Evolutionary conservation across 2,113 vertebrate genomes (phyloP).

Genomic region (Tauraco erythrolophus): DNA sequence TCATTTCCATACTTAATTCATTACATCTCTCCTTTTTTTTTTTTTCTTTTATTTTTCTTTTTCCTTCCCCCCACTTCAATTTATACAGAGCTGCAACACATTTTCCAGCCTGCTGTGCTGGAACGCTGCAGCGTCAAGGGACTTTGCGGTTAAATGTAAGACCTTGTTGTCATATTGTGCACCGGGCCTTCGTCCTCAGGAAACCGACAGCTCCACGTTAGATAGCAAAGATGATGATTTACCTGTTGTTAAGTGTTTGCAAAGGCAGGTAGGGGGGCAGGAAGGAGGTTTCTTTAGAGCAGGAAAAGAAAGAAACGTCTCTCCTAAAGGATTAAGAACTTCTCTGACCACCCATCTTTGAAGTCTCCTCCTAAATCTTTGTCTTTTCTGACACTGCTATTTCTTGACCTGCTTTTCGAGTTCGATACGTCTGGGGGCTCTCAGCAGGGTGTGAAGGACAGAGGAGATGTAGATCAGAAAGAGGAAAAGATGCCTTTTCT

Average conservation of each 20-base stretch:
- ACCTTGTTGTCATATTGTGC: conserved; percentile 55
- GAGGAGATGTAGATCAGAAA: neutral
- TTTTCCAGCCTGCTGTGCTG: conserved; percentile 66
- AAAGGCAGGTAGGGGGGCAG: conserved; percentile 15
- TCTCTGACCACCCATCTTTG: neutral
- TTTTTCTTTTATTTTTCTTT: no score
- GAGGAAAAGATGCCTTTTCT: neutral
- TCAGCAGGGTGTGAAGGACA: neutral
- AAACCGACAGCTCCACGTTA: conserved; percentile 56
- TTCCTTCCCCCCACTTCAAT: neutral
- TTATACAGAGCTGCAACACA: conserved; percentile 47
- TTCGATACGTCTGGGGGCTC: neutral
- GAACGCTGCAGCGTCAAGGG: conserved; percentile 53
- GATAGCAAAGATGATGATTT: no score
- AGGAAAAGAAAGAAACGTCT: neutral
- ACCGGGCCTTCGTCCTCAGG: conserved; percentile 57
- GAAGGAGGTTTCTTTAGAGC: neutral
- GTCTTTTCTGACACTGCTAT: neutral
- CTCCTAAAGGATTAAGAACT: neutral
- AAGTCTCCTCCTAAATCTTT: neutral
- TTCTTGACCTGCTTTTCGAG: neutral
- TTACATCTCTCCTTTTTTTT: neutral
- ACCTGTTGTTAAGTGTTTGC: conserved; percentile 9
- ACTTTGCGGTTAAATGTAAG: conserved; percentile 50
- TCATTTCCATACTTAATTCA: conserved; percentile 69